A percentile compares a stretch with the other conserved stretches of the same genome.
These are phyloP conservation scores for Mnemiopsis leidyi DNA, from an alignment of 37 sponge, comb jelly and placozoan genomes.

Conservation along the genomic window DNA sequence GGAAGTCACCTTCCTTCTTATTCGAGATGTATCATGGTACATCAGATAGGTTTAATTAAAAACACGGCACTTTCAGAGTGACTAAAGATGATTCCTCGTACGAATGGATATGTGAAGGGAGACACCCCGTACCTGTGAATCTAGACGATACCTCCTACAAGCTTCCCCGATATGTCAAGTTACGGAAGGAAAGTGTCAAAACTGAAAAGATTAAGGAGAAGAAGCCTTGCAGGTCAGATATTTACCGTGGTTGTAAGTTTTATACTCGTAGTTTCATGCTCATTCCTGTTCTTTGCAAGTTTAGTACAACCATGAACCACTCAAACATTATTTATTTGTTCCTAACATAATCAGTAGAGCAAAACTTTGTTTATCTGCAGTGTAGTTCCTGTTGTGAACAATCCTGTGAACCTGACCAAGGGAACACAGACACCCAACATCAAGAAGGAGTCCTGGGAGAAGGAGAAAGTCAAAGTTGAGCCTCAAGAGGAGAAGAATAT, in stretches of 20 bases:
- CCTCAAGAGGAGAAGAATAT: not conserved
- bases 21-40: too few species aligned
- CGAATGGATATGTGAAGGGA: conserved; percentile 61
- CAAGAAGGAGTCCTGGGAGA: not conserved
- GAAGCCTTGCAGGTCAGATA: not conserved
- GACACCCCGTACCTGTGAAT: conserved; percentile 13
- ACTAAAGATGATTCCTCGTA: conserved; percentile 65
- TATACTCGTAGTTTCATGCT: too few species aligned
- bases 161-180: conserved; percentile 46
- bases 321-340: too few species aligned
- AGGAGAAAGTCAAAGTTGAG: not conserved
- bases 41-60: too few species aligned
- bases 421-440: not conserved
- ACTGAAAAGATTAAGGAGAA: conserved; percentile 1
- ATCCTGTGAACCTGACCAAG: not conserved
- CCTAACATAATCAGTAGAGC: too few species aligned
- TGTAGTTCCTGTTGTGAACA: not conserved
- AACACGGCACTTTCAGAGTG: conserved; percentile 30
- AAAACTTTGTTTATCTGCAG: not conserved
- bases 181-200: conserved; percentile 32
- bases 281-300: too few species aligned
- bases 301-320: too few species aligned
- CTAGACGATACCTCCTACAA: conserved; percentile 3
- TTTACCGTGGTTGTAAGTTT: too few species aligned
- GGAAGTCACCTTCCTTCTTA: too few species aligned